Evolutionary conservation across 2,797 vertebrate genomes (phyloP).

Genomic region (Anisognathus igniventris): DNA sequence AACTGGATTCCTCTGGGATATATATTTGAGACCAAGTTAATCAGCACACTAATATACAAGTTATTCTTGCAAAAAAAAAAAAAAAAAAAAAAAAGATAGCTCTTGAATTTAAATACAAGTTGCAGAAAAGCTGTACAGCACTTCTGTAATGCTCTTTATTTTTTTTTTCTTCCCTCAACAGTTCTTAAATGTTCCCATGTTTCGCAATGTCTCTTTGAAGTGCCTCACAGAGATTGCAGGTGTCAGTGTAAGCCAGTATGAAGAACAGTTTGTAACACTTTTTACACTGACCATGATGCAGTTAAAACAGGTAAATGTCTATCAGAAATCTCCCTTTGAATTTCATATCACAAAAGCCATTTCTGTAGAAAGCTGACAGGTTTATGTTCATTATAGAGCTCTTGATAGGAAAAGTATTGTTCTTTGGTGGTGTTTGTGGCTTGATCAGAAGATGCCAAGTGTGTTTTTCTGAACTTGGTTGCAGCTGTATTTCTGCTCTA

Average conservation of each 20-base stretch:
- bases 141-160: not conserved
- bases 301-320: constrained; percentile 88
- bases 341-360: not conserved
- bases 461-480: not conserved
- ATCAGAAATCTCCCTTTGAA: not conserved
- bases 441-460: not conserved
- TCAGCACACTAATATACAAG: constrained; percentile 98
- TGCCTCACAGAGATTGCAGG: constrained; percentile 98
- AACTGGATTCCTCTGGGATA: constrained; percentile 99
- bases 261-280: constrained; percentile 94
- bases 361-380: not conserved
- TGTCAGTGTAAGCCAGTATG: constrained; percentile 95
- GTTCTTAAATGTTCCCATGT: constrained; percentile 99
- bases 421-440: not conserved
- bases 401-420: not conserved
- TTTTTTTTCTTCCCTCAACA: constrained; percentile 45
- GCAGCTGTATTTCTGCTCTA: not conserved
- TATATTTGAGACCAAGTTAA: constrained; percentile 98
- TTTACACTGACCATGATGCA: constrained; percentile 98
- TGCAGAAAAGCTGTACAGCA: not conserved
- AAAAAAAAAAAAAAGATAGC: not conserved
- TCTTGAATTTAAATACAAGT: not conserved
- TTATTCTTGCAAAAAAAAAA: constrained; percentile 57
- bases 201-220: constrained; percentile 96
- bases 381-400: not conserved